phyloP scores from a whole-genome alignment of 2,888 invertebrate genomes.

The Mythimna impura region DNA sequence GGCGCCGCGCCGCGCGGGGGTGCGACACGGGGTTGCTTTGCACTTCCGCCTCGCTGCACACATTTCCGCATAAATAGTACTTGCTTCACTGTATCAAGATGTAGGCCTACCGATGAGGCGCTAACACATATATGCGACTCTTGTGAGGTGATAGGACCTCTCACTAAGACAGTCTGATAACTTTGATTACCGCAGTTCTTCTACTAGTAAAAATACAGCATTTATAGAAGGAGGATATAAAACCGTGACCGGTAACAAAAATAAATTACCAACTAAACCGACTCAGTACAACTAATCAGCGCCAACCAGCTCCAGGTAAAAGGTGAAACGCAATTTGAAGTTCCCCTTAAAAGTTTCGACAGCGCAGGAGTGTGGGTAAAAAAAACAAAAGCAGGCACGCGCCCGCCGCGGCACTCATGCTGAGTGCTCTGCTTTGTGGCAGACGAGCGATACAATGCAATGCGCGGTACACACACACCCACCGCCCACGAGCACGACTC shows the following conservation, averaged over 20 bases:
- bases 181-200: neutral
- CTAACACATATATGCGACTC: slow-evolving; percentile 24
- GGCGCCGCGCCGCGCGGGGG: slow-evolving; percentile 70
- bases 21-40: slow-evolving; percentile 84
- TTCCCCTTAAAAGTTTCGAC: slow-evolving; percentile 87
- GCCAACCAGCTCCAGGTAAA: slow-evolving; percentile 79
- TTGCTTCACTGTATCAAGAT: slow-evolving; percentile 80
- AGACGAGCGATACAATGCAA: slow-evolving; percentile 85
- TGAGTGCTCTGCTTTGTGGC: slow-evolving; percentile 89
- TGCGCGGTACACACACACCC: slow-evolving; percentile 68
- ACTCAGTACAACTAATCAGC: slow-evolving; percentile 79
- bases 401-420: slow-evolving; percentile 87
- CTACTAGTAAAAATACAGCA: neutral
- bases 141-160: neutral
- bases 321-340: slow-evolving; percentile 86
- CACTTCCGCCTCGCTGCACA: slow-evolving; percentile 89
- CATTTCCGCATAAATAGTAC: slow-evolving; percentile 88
- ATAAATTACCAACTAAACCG: slow-evolving; percentile 63
- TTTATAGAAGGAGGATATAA: slow-evolving; percentile 28
- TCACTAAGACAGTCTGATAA: neutral
- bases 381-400: slow-evolving; percentile 88
- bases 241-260: slow-evolving; percentile 56
- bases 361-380: slow-evolving; percentile 87
- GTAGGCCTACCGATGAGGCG: slow-evolving; percentile 67
- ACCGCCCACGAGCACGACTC: slow-evolving; percentile 64